Percentiles rank a stretch among this genome's conserved stretches.
These are phyloP conservation scores for Monopterus albus DNA, from an alignment of 2,113 vertebrate species.

Conservation along the genomic window DNA sequence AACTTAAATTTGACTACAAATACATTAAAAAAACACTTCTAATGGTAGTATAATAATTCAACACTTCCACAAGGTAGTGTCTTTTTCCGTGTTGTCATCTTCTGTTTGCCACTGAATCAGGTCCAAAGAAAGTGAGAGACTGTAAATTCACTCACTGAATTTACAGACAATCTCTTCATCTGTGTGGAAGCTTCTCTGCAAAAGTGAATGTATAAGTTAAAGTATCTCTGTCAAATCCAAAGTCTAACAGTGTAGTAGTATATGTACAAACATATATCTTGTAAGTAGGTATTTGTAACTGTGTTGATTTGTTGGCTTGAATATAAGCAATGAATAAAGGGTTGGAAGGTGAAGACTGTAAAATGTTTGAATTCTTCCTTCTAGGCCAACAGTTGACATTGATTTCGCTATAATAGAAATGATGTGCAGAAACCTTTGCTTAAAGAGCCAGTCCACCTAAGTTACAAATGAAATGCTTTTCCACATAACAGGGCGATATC, in stretches of 20 bases:
- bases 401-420: too few species aligned
- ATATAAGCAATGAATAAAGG: conserved; percentile 20
- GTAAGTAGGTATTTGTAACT: neutral
- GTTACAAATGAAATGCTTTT: too few species aligned
- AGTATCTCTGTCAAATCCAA: neutral
- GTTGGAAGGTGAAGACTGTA: neutral
- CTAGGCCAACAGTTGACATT: too few species aligned
- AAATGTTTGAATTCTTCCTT: too few species aligned
- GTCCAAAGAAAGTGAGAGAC: neutral
- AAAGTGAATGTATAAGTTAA: conserved; percentile 1
- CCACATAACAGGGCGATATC: too few species aligned
- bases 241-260: neutral
- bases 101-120: neutral
- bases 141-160: neutral
- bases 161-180: neutral
- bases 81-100: neutral
- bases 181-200: neutral
- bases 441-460: too few species aligned
- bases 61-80: too few species aligned
- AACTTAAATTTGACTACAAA: neutral
- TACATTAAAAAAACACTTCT: too few species aligned
- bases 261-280: neutral
- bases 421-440: too few species aligned
- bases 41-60: neutral
- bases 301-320: conserved; percentile 2